Conservation (phyloP, 92 coral and sea anemone species). For the Bergia puertoricense region DNA sequence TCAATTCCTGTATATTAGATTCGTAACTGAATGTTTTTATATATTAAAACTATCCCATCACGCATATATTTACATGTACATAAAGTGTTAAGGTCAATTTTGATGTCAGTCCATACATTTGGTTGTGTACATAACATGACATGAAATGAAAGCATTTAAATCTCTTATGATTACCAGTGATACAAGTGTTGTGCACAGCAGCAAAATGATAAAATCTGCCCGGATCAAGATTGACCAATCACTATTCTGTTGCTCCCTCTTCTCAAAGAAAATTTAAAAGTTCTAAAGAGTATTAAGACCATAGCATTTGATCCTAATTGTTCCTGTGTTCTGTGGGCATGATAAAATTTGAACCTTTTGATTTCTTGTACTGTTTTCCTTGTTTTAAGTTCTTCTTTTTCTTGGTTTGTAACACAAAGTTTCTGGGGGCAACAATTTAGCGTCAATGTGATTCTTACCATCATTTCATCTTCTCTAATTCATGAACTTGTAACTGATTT, state of each 20-base stretch:
- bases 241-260: background rate
- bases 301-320: background rate
- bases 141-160: no score
- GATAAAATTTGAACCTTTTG: no score
- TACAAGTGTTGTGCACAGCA: no score
- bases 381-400: no score
- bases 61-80: background rate
- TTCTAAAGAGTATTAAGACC: background rate
- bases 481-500: no score
- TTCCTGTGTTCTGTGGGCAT: background rate
- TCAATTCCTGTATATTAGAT: background rate
- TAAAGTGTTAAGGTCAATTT: background rate
- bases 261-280: background rate
- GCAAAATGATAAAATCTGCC: background rate
- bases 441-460: no score
- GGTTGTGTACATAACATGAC: background rate
- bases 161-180: no score
- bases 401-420: no score
- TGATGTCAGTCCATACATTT: background rate
- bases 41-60: background rate
- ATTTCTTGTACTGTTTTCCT: background rate
- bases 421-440: no score
- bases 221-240: background rate
- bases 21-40: background rate
- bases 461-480: no score